Evolutionary conservation across 2,797 vertebrate species (phyloP).

Genomic region (Paguma larvata): DNA sequence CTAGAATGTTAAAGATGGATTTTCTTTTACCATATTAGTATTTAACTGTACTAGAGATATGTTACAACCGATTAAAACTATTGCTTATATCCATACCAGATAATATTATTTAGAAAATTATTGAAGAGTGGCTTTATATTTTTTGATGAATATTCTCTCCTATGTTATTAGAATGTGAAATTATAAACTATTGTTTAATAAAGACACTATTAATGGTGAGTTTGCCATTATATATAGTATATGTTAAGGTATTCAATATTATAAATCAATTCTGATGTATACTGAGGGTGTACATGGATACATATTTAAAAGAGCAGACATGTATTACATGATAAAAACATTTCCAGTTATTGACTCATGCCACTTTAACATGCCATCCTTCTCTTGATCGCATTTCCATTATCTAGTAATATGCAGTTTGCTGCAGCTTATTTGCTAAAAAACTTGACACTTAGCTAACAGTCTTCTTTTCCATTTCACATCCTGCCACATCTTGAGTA

Average conservation of each 20-base stretch:
- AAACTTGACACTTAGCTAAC: not conserved
- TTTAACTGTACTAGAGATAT: not conserved
- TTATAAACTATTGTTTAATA: not conserved
- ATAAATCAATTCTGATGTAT: not conserved
- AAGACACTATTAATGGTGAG: not conserved
- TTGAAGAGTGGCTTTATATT: not conserved
- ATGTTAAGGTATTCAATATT: not conserved
- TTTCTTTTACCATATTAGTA: not conserved
- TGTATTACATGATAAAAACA: not conserved
- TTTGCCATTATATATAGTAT: not conserved
- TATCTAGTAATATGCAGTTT: not conserved
- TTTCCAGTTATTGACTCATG: not conserved
- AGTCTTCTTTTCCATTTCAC: not conserved
- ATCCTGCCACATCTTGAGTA: not conserved
- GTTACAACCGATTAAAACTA: not conserved
- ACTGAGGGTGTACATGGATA: not conserved
- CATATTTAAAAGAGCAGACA: not conserved
- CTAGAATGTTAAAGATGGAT: not conserved
- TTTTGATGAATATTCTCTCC: not conserved
- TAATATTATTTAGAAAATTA: conserved; percentile 1
- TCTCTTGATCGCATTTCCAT: not conserved
- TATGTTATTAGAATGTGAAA: not conserved
- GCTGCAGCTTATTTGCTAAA: not conserved
- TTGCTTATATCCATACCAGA: not conserved
- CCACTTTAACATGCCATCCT: not conserved